phyloP scores from a whole-genome alignment of 2,113 vertebrate genomes.

The Oxyura jamaicensis region DNA sequence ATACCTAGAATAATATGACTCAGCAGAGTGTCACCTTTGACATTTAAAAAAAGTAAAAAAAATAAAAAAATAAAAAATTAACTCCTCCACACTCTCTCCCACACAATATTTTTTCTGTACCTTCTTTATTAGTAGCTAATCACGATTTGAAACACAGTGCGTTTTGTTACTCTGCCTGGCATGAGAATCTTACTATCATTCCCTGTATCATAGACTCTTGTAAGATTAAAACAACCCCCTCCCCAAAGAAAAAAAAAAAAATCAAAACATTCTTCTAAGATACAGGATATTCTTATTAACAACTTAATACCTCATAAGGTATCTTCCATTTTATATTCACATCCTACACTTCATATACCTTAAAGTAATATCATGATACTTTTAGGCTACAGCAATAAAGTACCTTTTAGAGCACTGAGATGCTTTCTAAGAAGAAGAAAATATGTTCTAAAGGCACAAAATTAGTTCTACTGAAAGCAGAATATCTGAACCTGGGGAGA shows the following conservation, averaged over 20 bases:
- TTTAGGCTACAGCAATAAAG: neutral
- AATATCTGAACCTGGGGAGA: neutral
- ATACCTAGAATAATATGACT: neutral
- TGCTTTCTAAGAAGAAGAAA: neutral
- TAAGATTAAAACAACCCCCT: neutral
- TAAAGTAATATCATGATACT: neutral
- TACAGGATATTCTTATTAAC: neutral
- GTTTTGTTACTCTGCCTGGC: neutral
- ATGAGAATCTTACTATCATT: neutral
- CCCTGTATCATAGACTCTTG: neutral
- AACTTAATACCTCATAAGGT: neutral
- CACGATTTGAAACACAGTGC: neutral
- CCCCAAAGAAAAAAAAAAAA: neutral
- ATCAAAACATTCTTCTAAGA: neutral
- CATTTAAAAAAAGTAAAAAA: neutral
- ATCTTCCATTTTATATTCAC: neutral
- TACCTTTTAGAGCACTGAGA: neutral
- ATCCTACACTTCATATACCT: neutral
- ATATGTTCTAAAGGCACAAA: neutral
- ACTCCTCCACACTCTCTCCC: slow-evolving; percentile 25
- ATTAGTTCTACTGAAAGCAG: neutral
- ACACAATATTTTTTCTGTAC: slow-evolving; percentile 17
- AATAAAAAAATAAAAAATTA: slow-evolving; percentile 12
- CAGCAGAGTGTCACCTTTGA: slow-evolving; percentile 9
- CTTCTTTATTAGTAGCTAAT: slow-evolving; percentile 42